These are phyloP conservation scores for Pangasius mekongensis DNA, from an alignment of 2,797 vertebrate genomes.

Conservation along the genomic window DNA sequence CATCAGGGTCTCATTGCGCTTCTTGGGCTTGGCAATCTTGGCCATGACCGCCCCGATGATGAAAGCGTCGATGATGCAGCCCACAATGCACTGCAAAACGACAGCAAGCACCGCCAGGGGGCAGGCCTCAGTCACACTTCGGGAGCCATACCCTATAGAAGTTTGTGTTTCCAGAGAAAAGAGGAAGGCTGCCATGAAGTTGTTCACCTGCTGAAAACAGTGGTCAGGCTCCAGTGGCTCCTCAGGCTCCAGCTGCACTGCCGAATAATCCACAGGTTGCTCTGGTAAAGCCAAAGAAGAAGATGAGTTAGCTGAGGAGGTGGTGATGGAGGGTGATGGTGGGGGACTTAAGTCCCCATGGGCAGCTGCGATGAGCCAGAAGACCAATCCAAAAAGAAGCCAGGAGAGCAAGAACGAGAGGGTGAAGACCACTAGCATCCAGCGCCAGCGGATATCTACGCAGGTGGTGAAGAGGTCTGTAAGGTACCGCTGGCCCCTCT, in stretches of 20 bases:
- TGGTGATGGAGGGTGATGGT: conserved; percentile 62
- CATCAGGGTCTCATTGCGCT: conserved; percentile 89
- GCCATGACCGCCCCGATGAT: conserved; percentile 93
- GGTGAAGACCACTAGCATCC: conserved; percentile 92
- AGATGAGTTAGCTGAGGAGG: conserved; percentile 60
- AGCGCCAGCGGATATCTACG: conserved; percentile 93
- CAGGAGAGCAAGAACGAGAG: conserved; percentile 93
- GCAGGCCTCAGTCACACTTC: conserved; percentile 91
- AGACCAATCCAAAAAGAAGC: conserved; percentile 89
- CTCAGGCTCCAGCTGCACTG: conserved; percentile 50
- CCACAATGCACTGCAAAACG: conserved; percentile 91
- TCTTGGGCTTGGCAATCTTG: conserved; percentile 96
- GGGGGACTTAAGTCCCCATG: conserved; percentile 73
- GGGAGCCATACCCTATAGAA: conserved; percentile 90
- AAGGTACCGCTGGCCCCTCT: conserved; percentile 89
- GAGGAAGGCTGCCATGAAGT: conserved; percentile 91
- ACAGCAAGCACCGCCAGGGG: conserved; percentile 89
- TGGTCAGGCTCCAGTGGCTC: conserved; percentile 65
- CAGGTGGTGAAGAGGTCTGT: conserved; percentile 93
- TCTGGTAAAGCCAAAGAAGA: conserved; percentile 27
- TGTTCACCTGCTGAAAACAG: conserved; percentile 89
- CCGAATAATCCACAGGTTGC: background rate
- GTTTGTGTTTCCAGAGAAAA: conserved; percentile 89
- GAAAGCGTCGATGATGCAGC: conserved; percentile 94
- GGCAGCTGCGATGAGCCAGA: conserved; percentile 89